These are phyloP conservation scores for Pocillopora meandrina DNA, from an alignment of 92 coral and sea anemone genomes.

Conservation along the genomic window DNA sequence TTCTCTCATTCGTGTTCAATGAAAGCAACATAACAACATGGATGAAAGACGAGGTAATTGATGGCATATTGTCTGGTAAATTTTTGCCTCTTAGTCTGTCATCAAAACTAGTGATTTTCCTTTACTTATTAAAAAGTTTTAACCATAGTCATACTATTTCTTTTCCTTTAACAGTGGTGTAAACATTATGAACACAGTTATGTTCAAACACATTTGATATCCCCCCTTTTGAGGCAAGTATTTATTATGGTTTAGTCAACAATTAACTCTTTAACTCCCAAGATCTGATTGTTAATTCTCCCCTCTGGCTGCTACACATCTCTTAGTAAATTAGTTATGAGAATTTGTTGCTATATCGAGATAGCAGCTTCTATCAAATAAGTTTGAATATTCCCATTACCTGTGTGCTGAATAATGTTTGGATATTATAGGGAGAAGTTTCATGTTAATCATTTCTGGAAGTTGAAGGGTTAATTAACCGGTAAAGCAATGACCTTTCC, in stretches of 20 bases:
- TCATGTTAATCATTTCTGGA: no score
- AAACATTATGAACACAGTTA: slow-evolving; percentile 93
- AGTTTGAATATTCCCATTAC: no score
- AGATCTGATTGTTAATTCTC: no score
- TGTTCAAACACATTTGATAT: slow-evolving; percentile 83
- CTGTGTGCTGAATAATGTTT: no score
- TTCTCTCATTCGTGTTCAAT: slow-evolving; percentile 78
- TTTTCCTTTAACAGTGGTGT: slow-evolving; percentile 74
- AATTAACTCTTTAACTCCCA: no score
- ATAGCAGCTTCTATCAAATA: no score
- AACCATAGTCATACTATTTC: background rate
- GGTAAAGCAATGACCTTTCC: no score
- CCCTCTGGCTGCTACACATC: no score
- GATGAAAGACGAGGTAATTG: slow-evolving; percentile 94
- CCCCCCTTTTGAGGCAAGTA: slow-evolving; percentile 81
- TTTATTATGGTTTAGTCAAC: background rate
- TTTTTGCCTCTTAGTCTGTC: background rate
- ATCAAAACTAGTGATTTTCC: background rate
- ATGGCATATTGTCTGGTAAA: background rate
- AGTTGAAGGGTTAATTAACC: no score
- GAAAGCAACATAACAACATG: slow-evolving; percentile 88
- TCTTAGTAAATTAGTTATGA: no score
- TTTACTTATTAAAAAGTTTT: background rate
- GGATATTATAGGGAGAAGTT: no score
- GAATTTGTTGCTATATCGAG: no score